Evolutionary conservation across 2,888 invertebrate genomes (phyloP), one percentile per base, ranked within the genome.

Genomic region (Mechanitis mazaeus): DNA sequence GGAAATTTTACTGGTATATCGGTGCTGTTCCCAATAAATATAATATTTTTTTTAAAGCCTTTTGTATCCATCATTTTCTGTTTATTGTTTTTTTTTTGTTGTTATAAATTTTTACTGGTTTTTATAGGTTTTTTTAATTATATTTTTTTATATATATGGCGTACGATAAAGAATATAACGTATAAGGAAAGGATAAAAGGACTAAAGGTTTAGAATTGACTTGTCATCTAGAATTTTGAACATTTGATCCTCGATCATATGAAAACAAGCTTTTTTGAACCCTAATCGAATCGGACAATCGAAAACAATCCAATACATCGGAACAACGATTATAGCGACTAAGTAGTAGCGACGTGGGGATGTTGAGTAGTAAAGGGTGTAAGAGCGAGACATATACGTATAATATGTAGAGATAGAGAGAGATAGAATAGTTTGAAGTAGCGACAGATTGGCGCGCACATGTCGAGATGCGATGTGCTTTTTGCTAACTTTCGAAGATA

Each of bases 391-490:
- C 2, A 3, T 28, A 9, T 11, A 61, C 71, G 73, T 60, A 7
- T 6, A 6, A 2, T n/a, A 4, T 35, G 11, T 53, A 35, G 79
- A 65, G 83, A 83, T 0, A 63, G 66, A 6, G 38, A 66, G 72
- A 70, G 73, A 76, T 78, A 75, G 77, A 81, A 78, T 81, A 80
- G 80, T 79, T 50, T 50, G 81, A 81, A 80, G 80, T 80, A 81
- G 79, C 88, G 89, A 89, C 89, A 89, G 89, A 90, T 90, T 90
- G 89, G 79, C 83, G 85, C 84, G 84, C 89, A 90, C 89, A 90
- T 90, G 89, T 86, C 86, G 84, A 78, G 84, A 80, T 80, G 80
- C 83, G 88, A 85, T 89, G 89, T 81, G 86, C 89, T 89, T 89
- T 89, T 87, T 83, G 85, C 84, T 71, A 81, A 80, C 75, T 80